Evolutionary conservation across 2,113 vertebrate genomes (phyloP), one percentile per base, ranked within the genome.

Genomic region (Dasypus novemcinctus): DNA sequence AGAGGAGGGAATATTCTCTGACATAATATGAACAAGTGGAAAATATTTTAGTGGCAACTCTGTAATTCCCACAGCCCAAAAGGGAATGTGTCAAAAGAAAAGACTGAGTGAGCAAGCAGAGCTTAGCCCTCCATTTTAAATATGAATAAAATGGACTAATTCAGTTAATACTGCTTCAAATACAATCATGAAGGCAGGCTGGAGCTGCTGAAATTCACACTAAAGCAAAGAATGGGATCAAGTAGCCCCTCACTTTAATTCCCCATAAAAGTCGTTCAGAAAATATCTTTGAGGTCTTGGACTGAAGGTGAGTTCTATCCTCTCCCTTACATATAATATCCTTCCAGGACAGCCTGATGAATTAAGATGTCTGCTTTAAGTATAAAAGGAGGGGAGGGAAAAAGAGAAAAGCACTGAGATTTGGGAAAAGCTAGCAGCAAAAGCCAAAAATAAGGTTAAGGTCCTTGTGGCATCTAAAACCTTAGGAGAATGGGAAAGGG

Each of bases 171-270:
- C 88, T 85, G 90, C 57, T 94, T 97, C 80, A 92, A 96, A 54
- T 95, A 96, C 23, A 93, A 95, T 95, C 79, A 90, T 52, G 92
- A 97, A 90, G 76, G 94, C 91, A 85, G 63, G 63, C 84, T 64
- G 84, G 95, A 57, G 49, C 87, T 94, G 79, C 3, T 0, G 69
- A 94, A 97, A 82, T 2, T 5, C 21, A 38, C 86, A 92, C 95
- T 93, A 90, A 92, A 97, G 97, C 96, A 87, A 93, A 93, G 82
- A 93, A 89, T n/a, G 33, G 66, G 88, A 84, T 87, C 68, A 85
- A 76, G 72, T 38, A 80, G 52, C 75, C 41, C 74, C 64, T 52
- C 85, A 69, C 75, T 46, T 64, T 93, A 86, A 93, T 74, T 66
- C 71, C 49, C 80, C 90, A 88, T 25, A 74, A 75, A 88, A 79